phyloP scores from a whole-genome alignment of 2,888 invertebrate genomes.

The Arge pagana region DNA sequence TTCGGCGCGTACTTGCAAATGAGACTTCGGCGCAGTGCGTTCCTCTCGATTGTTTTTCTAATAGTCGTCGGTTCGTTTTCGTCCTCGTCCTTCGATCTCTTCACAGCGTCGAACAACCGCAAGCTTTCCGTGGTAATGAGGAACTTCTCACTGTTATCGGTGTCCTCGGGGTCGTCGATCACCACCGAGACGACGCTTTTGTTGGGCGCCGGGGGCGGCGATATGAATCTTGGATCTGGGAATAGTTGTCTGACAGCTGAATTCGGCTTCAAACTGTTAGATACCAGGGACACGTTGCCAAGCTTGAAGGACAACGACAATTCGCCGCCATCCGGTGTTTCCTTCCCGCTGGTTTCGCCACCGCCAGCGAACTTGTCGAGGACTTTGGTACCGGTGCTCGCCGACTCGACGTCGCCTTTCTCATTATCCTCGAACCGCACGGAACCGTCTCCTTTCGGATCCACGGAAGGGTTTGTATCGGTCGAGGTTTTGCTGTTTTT shows the following conservation, averaged over 20 bases:
- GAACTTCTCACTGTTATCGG: slow-evolving; percentile 59
- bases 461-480: slow-evolving; percentile 24
- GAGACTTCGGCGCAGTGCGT: slow-evolving; percentile 78
- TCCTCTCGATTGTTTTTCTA: slow-evolving; percentile 79
- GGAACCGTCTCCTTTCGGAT: slow-evolving; percentile 29
- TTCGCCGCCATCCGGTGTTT: slow-evolving; percentile 56
- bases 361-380: slow-evolving; percentile 1
- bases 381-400: slow-evolving; percentile 16
- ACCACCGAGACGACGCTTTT: slow-evolving; percentile 31
- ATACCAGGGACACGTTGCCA: slow-evolving; percentile 62
- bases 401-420: slow-evolving; percentile 14
- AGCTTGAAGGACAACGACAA: slow-evolving; percentile 64
- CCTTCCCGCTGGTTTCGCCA: slow-evolving; percentile 25
- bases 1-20: slow-evolving; percentile 69
- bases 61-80: slow-evolving; percentile 61
- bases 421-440: slow-evolving; percentile 34
- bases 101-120: slow-evolving; percentile 70
- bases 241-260: slow-evolving; percentile 86
- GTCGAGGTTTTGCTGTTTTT: slow-evolving; percentile 19
- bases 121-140: slow-evolving; percentile 77
- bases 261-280: slow-evolving; percentile 69
- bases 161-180: slow-evolving; percentile 47
- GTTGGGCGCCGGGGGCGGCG: slow-evolving; percentile 65
- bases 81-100: slow-evolving; percentile 60
- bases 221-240: slow-evolving; percentile 66